Base-by-base conservation (phyloP, 2,113 vertebrate genomes). In the Zeus faber region DNA sequence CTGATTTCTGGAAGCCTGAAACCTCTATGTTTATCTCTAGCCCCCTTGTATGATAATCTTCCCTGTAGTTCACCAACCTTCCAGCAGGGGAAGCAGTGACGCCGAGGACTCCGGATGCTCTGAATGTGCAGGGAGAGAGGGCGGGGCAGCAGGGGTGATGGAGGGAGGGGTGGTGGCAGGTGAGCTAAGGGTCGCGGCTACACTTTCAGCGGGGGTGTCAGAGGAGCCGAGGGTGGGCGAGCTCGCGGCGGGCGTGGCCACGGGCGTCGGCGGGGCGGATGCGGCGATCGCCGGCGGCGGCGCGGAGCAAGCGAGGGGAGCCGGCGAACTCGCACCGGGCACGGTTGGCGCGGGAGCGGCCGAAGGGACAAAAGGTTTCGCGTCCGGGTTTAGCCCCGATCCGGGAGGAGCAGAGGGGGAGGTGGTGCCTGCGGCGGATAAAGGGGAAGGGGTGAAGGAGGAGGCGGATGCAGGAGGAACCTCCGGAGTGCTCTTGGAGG, bases 31-130 rank as follows among this genome's bases (percentile, higher is more conserved):
- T 64, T 7, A 51, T 13, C 57, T 17, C 65, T 29, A 65, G 72
- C 73, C 49, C 54, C 70, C 60, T 77, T 78, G 41, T 84, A 53
- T 80, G 3, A 74, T 55, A 67, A 69, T 85, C 71, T 79, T 79
- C 58, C 73, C 77, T 79, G 80, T 65, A 81, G 77, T 88, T 86
- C 88, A 90, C 89, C 88, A 89, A 90, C 89, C 89, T 89, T 90
- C 86, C 83, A 84, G 60, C 74, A 70, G 74, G 83, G 85, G 77
- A 74, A 81, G 84, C 77, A 79, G 81, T 86, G 84, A 75, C 79
- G 72, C 69, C 53, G 74, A 76, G 72, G 83, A 82, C 70, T 89
- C 79, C 88, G 69, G 85, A 67, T 77, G 71, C 67, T 85, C 83
- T 79, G 86, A 76, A 62, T 72, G 81, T 84, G 82, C 80, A 65